Base-by-base conservation (phyloP, 2,888 invertebrate species). In the Leucophenga montana region DNA sequence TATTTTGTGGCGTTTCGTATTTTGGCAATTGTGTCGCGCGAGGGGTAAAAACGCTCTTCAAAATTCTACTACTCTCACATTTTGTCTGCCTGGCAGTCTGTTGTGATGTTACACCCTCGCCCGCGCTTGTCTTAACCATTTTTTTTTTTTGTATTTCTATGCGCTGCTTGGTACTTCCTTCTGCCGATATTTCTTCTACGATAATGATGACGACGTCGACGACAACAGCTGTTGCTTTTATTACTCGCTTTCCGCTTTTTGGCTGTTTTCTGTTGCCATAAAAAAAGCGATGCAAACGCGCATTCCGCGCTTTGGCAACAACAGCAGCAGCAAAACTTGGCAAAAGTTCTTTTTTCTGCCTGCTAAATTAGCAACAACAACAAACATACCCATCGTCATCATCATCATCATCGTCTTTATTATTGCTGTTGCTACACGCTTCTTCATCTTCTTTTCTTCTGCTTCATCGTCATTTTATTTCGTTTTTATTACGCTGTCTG, bases 221-320 rank as follows among this genome's bases (percentile, higher is more conserved):
- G 39, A 39, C 54, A 54, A 22, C 54, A 54, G 54, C 54, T 54
- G 54, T 54, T 54, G 54, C 54, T 54, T 59, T 59, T 31, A 31
- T 59, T 31, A 59, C 59, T 22, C 59, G 22, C 31, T 59, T 59
- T 33, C n/a, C 6, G 31, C n/a, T 14, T 59, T 59, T 33, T 33
- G 31, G 31, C n/a, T 14, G 11, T 61, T 39, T 13, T 20, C 9
- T 39, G 11, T 31, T 18, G 39, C 39, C 39, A 39, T 39, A 39
- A 39, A 39, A 39, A 5, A 8, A 39, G 39, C 39, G 39, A 11
- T 5, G 4, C 27, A 27, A 27, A 27, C 27, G 27, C 27, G 8
- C 8, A 39, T 39, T 11, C 8, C 8, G 39, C 39, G 39, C 39
- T 39, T 39, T 39, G 39, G 39, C 39, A 39, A 8, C 11, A 3